A percentile compares a stretch with the other conserved stretches of the same genome.
Conservation (phyloP, 2,113 vertebrate genomes). For the Ictalurus furcatus region DNA sequence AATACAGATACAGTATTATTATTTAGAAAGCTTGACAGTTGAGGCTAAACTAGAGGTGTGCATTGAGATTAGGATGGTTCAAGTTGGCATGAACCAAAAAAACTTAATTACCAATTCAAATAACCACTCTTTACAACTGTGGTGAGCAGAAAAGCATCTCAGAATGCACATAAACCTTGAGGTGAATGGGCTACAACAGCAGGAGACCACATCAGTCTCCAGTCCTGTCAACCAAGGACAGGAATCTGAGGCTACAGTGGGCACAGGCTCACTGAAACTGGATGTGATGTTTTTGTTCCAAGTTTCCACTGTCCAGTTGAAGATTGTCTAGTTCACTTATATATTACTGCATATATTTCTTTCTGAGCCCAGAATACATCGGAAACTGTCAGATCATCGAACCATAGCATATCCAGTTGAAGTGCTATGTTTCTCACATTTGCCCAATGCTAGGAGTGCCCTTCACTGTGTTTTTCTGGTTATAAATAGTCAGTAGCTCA, state of each 20-base stretch:
- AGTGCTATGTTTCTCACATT: slow-evolving; percentile 35
- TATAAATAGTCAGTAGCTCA: slow-evolving; percentile 43
- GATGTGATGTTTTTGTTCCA: neutral
- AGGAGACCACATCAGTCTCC: neutral
- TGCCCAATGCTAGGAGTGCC: slow-evolving; percentile 16
- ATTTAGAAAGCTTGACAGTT: neutral
- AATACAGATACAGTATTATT: neutral
- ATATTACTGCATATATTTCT: neutral
- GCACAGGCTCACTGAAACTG: neutral
- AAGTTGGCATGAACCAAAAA: neutral
- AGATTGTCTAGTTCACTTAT: neutral
- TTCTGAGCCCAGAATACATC: neutral
- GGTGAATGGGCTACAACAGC: neutral
- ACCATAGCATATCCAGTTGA: neutral
- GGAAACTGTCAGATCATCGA: neutral
- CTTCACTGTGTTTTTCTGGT: slow-evolving; percentile 37
- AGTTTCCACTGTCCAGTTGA: neutral
- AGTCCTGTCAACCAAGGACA: neutral
- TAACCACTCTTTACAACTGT: neutral
- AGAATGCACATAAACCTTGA: neutral
- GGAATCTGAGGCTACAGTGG: neutral
- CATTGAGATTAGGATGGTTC: neutral
- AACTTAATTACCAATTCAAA: neutral
- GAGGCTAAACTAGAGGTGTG: neutral
- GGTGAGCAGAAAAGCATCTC: neutral